These are phyloP conservation scores for Stramonita haemastoma DNA, from an alignment of 2,888 invertebrate species.

Conservation along the genomic window DNA sequence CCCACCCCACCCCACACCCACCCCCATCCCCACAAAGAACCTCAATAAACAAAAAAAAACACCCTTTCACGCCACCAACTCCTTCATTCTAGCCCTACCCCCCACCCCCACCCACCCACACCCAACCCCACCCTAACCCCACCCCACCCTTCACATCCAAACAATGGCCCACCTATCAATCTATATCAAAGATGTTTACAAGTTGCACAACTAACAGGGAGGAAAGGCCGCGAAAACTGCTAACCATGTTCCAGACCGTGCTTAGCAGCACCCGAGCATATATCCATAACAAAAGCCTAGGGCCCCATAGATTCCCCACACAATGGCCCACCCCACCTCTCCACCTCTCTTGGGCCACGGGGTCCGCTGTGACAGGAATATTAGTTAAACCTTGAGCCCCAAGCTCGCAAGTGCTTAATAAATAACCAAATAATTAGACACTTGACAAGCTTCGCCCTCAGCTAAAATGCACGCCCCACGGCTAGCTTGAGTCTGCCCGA, in stretches of 20 bases:
- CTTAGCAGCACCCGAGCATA: neutral
- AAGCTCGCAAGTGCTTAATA: conserved; percentile 30
- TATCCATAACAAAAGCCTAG: conserved; percentile 37
- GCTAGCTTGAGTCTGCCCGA: neutral
- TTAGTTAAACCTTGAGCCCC: conserved; percentile 30
- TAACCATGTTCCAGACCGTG: too few relatives aligned
- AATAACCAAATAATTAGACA: conserved; percentile 41
- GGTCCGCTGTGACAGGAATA: neutral
- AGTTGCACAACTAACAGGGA: conserved; percentile 14
- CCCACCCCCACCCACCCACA: neutral
- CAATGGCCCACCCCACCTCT: neutral
- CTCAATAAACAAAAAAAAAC: neutral
- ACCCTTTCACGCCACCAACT: neutral
- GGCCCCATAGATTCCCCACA: neutral
- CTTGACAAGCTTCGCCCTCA: conserved; percentile 28
- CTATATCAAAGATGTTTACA: conserved; percentile 35
- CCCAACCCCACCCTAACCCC: neutral
- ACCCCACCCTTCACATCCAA: neutral
- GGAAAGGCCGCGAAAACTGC: neutral
- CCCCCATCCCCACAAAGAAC: too few relatives aligned
- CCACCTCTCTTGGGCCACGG: too few relatives aligned
- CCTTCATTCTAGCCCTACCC: neutral
- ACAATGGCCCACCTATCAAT: conserved; percentile 14
- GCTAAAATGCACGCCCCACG: conserved; percentile 12
- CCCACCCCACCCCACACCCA: too few relatives aligned